Conservation (phyloP, 2,797 vertebrate species). For the Myotis myotis region DNA sequence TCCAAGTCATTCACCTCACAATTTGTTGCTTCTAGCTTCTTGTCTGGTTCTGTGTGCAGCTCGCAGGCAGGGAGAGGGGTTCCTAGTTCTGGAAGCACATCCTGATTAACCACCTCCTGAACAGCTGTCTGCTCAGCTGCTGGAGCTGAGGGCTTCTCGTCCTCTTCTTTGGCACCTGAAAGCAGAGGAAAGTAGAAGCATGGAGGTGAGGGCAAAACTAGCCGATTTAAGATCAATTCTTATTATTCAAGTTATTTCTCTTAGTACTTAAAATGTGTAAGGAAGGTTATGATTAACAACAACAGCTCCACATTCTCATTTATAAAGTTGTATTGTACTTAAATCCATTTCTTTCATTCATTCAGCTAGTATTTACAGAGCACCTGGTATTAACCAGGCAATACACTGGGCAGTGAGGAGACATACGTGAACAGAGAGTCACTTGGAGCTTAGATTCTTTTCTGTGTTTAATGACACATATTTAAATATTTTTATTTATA, state of each 20-base stretch:
- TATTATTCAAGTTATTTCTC: background rate
- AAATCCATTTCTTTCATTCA: background rate
- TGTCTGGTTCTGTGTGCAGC: conserved; percentile 67
- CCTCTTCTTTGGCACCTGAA: conserved; percentile 91
- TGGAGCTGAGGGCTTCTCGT: conserved; percentile 84
- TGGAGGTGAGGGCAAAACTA: background rate
- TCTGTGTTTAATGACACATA: background rate
- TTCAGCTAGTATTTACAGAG: background rate
- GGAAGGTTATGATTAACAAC: background rate
- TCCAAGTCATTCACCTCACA: conserved; percentile 76
- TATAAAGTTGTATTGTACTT: background rate
- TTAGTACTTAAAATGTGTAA: background rate
- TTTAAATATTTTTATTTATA: background rate
- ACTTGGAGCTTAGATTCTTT: background rate
- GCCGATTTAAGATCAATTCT: background rate
- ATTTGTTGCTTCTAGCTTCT: conserved; percentile 66
- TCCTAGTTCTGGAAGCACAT: conserved; percentile 80
- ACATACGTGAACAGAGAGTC: background rate
- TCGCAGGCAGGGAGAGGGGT: conserved; percentile 71
- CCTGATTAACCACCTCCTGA: conserved; percentile 83
- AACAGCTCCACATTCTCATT: background rate
- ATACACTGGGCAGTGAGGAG: background rate
- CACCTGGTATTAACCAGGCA: background rate
- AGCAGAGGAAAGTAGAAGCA: conserved; percentile 28
- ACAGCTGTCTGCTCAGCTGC: conserved; percentile 84